Base-by-base conservation (phyloP, 2,888 invertebrate species). In the Syrphus vitripennis region DNA sequence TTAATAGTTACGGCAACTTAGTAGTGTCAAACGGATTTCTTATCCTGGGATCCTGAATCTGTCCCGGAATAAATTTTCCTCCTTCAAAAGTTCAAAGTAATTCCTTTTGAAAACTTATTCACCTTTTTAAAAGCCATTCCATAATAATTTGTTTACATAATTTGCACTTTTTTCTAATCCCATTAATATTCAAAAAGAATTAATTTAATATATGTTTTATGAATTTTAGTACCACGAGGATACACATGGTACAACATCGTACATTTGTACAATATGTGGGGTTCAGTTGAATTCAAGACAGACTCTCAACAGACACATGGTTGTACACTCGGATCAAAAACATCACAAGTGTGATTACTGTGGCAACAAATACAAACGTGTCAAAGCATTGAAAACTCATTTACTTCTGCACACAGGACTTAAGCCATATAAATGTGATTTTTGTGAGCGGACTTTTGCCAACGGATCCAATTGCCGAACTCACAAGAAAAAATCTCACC, bases 221-320 rank as follows among this genome's bases (percentile, higher is more conserved):
- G 12, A 9, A 29, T 82, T 87, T 0, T 61, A 91, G 90, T 91
- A 92, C 6, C 93, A 93, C 82, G 90, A 92, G 21, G 93, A 93
- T 76, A 93, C 90, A 4, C 93, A 93, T 87, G 91, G 90, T 3
- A 90, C 1, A 90, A 90, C 16, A 12, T 31, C 16, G 5, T 93
- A 93, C 77, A 90, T 91, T 53, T 93, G 93, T 83, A 90, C 91
- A 0, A 90, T 92, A 29, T 93, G 93, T 83, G 92, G 92, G 1
- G 21, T 90, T 3, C 88, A 91, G 74, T 89, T 93, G 1, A 93
- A 93, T 67, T 93, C 93, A 2, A 90, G 92, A 4, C 90, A 93
- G n/a, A 93, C 93, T 0, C 90, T 93, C 2, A 90, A 92, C 61
- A 93, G 92, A 91, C 93, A 93, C 86, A 91, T 93, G 81, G 86